These are phyloP conservation scores for Eremobia ochroleuca DNA, from an alignment of 2,888 invertebrate species.

Conservation along the genomic window DNA sequence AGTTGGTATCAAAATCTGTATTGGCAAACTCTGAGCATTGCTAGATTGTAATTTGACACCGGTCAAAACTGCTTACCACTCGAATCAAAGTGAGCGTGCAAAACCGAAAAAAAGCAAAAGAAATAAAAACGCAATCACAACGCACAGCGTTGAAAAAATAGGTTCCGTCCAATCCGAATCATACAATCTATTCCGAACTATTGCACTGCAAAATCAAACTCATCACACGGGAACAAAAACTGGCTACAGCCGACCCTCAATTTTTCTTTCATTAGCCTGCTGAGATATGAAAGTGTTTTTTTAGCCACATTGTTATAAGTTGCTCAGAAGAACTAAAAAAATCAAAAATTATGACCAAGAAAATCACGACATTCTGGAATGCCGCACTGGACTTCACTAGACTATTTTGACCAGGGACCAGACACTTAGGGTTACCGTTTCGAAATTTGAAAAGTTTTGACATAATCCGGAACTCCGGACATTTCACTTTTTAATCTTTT, in stretches of 20 bases:
- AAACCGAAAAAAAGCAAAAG: slow-evolving; percentile 27
- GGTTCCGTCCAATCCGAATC: slow-evolving; percentile 54
- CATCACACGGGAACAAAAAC: slow-evolving; percentile 44
- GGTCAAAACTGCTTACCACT: slow-evolving; percentile 47
- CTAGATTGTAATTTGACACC: slow-evolving; percentile 21
- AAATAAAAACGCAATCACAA: slow-evolving; percentile 61
- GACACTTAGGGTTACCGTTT: too few species aligned
- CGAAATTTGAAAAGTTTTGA: too few species aligned
- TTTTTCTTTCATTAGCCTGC: slow-evolving; percentile 62
- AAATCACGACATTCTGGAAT: background rate
- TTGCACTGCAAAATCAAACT: slow-evolving; percentile 61
- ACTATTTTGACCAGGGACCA: background rate
- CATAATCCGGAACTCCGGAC: too few species aligned
- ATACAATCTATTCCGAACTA: slow-evolving; percentile 63
- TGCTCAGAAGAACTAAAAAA: background rate
- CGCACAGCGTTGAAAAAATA: slow-evolving; percentile 56
- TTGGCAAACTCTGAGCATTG: background rate
- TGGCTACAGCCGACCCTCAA: slow-evolving; percentile 34
- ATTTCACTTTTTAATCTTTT: too few species aligned
- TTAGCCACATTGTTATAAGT: background rate
- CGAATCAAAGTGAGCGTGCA: slow-evolving; percentile 50
- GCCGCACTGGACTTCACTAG: background rate
- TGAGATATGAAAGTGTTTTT: slow-evolving; percentile 1
- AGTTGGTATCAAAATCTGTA: background rate
- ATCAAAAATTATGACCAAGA: background rate